Evolutionary conservation across 2,888 invertebrate genomes (phyloP), one percentile per base, ranked within the genome.

Genomic region (Eristalinus sepulchralis): DNA sequence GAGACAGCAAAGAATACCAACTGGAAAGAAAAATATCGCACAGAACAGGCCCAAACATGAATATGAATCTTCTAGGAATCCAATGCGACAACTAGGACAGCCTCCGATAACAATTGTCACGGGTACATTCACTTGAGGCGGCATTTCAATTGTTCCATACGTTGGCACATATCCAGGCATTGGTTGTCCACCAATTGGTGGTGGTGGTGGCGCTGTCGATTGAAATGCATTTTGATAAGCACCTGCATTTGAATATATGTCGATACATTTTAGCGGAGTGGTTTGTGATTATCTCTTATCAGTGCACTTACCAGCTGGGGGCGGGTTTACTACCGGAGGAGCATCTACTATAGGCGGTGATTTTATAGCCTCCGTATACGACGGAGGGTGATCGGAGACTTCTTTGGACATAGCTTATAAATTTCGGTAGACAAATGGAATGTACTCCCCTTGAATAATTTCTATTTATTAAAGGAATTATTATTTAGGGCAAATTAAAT

Each of bases 51-150:
- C 98, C 60, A 97, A 93, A 90, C 96, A 96, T 0, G 97, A 96
- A 92, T 96, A 98, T 90, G 97, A 97, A 89, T 97, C 97, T 93
- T 97, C 97, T 57, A 98, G 93, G 31, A 97, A 94, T 17, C 98
- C 98, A 81, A 97, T 97, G 88, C 97, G 94, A 91, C 98, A 98
- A 1, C 97, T 96, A 1, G 98, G 98, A 92, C 98, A 98, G 2
- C 96, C 97, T 0, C 97, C 97, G 0, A 98, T 96, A 0, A 97
- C 93, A 85, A 97, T 95, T 67, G 95, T 95, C 87, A 96, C 95
- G 78, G 95, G 94, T 27, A 96, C 94, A 66, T 93, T 91, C 0
- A 94, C 94, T 0, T 91, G 91, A 4, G 94, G 94, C 4, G 93
- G 91, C 0, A 92, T 91, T 33, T 92, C 90, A 11, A 94, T 92